Evolutionary conservation across 1,140 invertebrate species (phyloP), one percentile per base, ranked within the genome.

Genomic region (Zeugodacus cucurbitae): DNA sequence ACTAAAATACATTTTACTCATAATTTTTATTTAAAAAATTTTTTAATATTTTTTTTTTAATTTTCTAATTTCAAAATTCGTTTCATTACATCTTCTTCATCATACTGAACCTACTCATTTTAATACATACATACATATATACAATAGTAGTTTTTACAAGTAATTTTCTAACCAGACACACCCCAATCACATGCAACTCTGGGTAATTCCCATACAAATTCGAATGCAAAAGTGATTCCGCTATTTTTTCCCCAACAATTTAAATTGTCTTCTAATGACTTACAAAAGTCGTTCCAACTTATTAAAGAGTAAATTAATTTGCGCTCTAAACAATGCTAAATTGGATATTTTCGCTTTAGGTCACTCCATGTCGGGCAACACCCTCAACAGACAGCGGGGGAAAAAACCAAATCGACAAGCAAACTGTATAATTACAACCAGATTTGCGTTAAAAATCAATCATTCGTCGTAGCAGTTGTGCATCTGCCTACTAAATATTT

Each of bases 401-500:
- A 70, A 22, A 70, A 32, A 37, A 7, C 34, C 4, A 41, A 41
- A 74, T 8, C 29, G 32, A 67, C 26, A 17, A 62, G 59, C 62
- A 67, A 67, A 29, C 29, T 54, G 48, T 17, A 54, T 54, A 54
- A 54, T 54, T 20, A 54, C 48, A 20, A 20, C 2, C 48, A 54
- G 48, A 54, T 54, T 54, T 17, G 48, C 48, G 48, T 54, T 54
- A 0, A 26, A 62, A 62, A 62, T 62, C 58, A 62, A 62, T 62
- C 58, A 62, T 67, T 34, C 14, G 8, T 67, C 29, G 29, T 17
- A 29, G 29, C 64, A 62, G 64, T 41, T 74, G 32, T 37, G 67
- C 67, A 74, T 74, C 67, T 74, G 67, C 67, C 67, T 74, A 74
- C 67, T n/a, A 37, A 37, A 37, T 74, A 34, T 37, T 37, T 74